Base-by-base conservation (phyloP, 2,888 invertebrate species). In the Ophion ellenae region DNA sequence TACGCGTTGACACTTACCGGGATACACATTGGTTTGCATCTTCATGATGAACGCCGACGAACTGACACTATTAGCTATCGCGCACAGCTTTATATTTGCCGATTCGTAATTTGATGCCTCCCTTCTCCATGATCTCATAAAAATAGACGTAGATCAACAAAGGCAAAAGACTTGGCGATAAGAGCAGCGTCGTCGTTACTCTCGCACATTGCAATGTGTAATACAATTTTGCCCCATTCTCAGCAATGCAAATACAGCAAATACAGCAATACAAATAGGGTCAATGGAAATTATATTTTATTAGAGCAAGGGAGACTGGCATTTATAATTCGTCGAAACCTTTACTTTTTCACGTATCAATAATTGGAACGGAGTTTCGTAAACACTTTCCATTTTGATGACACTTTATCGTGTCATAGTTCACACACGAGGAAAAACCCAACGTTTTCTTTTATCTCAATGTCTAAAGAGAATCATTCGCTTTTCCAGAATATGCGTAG, bases 161-260 rank as follows among this genome's bases (percentile, higher is more conserved):
- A 53, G 79, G 76, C 73, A 73, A 36, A 85, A 63, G 79, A 47
- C 57, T 14, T n/a, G 7, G 14, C 59, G 86, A 86, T 86, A 86
- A 86, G 78, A 75, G 47, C 47, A 59, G 24, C 47, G 71, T 75
- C 69, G 75, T 24, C 64, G 40, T 63, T 53, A 20, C 61, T 66
- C 24, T 69, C 64, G 28, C 59, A 17, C 67, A 47, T 61, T 9
- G 36, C 17, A 24, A 24, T 64, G 11, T 32, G 64, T 14, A 36
- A 45, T 47, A 40, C 53, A 47, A 32, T 70, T 59, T 70, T 59
- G 67, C 14, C 45, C 20, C 20, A 47, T 76, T 73, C 40, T n/a
- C 64, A 28, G 82, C 24, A 47, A 45, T 74, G 64, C 57, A 67
- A 71, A 67, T 32, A 32, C 28, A 28, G 0, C 28, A 28, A 28